Base-by-base conservation (phyloP, 2,113 vertebrate species). In the Lasiurus cinereus region DNA sequence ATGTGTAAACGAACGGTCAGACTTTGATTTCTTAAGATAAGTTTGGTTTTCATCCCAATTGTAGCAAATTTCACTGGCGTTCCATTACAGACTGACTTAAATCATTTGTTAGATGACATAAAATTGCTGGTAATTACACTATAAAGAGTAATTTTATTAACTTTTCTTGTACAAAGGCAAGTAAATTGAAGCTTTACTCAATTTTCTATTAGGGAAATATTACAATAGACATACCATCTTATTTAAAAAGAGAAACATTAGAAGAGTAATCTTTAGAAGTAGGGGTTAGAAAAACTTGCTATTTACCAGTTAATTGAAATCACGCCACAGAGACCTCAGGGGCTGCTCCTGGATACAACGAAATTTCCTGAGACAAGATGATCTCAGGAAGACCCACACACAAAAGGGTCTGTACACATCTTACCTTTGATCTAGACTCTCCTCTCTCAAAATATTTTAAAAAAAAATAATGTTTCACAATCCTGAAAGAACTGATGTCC, bases 81-180 rank as follows among this genome's bases (percentile, higher is more conserved):
- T 93, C 54, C 82, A 76, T 73, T 94, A 80, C 80, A 0, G 3
- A 90, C 82, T 84, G 59, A 73, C 59, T 92, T 93, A 94, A 80
- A 72, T 76, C 69, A 67, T 84, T 93, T 95, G 74, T 84, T 94
- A 91, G 83, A 96, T 83, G 83, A 95, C 90, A 92, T 77, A 83
- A 96, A 97, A 97, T 94, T 73, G 48, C 80, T 96, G 84, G 80
- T 92, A 95, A 93, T 93, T 93, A 94, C 31, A 89, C 73, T 67
- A 70, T 66, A 88, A 94, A 94, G 92, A 92, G 31, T 48, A 91
- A 94, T 73, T 92, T 69, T 69, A 87, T 27, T 88, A 72, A 87
- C 13, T 36, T 92, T 83, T 77, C 46, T 93, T 87, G 8, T 36
- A 92, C 33, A 72, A 87, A 96, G 91, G 87, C 48, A 94, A 92